Evolutionary conservation across 2,888 invertebrate genomes (phyloP), one percentile per base, ranked within the genome.

Genomic region (Trileptium ribeirensis): DNA sequence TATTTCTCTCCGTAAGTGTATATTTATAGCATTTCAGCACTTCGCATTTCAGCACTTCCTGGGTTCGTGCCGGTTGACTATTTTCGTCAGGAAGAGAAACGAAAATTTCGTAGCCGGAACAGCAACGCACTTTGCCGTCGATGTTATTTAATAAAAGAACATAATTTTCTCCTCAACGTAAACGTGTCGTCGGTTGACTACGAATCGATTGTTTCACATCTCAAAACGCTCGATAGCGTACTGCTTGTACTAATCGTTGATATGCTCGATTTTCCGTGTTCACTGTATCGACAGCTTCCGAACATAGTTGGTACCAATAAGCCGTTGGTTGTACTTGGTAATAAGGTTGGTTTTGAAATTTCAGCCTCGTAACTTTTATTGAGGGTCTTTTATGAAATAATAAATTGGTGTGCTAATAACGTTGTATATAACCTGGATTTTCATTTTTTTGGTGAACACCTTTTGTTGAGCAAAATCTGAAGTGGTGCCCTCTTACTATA

Each of bases 181-280:
- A 93, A 92, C 84, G 94, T 96, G 67, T 85, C 86, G 37, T 81
- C 84, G 3, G 86, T 87, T 24, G 87, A 88, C 82, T 88, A 88
- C 82, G 79, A 82, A 29, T 77, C 82, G 31, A 84, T 87, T 85
- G 85, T 88, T 86, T 82, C 84, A 1, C 87, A 86, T 74, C 81
- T 88, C 81, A 86, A 85, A 80, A 82, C 85, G 64, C 79, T 85
- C 38, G 85, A 87, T 24, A 86, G 86, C 74, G 87, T 88, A n/a
- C 81, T 96, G 39, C 93, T 95, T 0, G 86, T 98, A 29, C 89
- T 97, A 8, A 92, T 97, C 89, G 93, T 98, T 0, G 98, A 98
- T 89, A 90, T 98, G 29, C 90, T 94, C 8, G 97, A 98, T 89
- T 94, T 96, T 87, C 95, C 96, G 0, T 94, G 95, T 87, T 95